Evolutionary conservation across 2,113 vertebrate genomes (phyloP), one percentile per base, ranked within the genome.

Genomic region (Corapipo altera): DNA sequence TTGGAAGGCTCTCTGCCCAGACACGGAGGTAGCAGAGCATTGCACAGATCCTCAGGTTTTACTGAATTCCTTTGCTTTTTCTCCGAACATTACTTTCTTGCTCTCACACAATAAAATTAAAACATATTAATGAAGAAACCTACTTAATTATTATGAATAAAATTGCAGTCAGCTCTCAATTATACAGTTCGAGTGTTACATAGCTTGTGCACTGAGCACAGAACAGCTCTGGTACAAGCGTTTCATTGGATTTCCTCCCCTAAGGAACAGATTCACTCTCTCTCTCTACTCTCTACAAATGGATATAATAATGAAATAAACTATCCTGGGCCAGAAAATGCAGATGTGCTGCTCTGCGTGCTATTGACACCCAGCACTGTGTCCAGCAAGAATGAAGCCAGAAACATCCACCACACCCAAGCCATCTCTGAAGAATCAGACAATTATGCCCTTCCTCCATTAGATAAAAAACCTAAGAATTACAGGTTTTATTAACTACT

Each of bases 281-380:
- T 44, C 67, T 89, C n/a, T 43, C 69, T 92, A n/a, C 48, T 93
- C 55, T 61, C 77, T 74, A 49, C 62, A 97, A 95, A 80, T 20
- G 83, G 95, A 89, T 95, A 69, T 44, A 96, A 65, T 80, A 96
- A 96, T 88, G 67, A 97, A 95, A 95, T 73, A 76, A 97, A 73
- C 84, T 49, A 83, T 78, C 41, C 67, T 39, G 70, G 64, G 87
- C 91, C 93, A 88, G 96, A 93, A 92, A 97, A 91, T 85, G 72
- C 89, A 96, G 92, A 96, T 97, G 92, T 96, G 78, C 72, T 93
- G 70, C 85, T 93, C 90, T 96, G 89, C 8, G 21, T 95, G 70
- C 80, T 96, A 23, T 89, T 97, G 89, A 93, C 95, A 92, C 79
- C 96, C 85, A 95, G 82, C 0, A 18, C 83, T 0, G 28, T 6